These are phyloP conservation scores for Rallus crepitans DNA, from an alignment of 2,797 vertebrate species.

Conservation along the genomic window DNA sequence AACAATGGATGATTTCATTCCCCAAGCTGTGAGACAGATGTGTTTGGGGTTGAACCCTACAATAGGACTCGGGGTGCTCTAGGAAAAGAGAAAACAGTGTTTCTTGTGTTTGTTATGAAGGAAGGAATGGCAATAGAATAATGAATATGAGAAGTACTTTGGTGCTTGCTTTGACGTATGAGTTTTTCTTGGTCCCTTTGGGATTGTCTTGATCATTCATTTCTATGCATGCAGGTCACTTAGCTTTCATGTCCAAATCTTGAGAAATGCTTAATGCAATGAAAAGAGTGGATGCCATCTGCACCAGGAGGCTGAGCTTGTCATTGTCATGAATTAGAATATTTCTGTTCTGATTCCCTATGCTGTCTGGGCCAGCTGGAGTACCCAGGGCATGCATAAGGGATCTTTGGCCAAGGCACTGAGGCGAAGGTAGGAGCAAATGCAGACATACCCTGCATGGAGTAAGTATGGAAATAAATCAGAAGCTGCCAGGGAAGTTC, in stretches of 20 bases:
- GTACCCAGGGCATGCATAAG: rapidly evolving
- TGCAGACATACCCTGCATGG: neutral
- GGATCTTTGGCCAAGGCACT: neutral
- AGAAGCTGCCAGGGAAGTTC: neutral
- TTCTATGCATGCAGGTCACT: neutral
- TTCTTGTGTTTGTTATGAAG: neutral
- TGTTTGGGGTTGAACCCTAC: neutral
- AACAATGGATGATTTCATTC: neutral
- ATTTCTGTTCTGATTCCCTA: neutral
- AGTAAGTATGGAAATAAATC: neutral
- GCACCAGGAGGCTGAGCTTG: neutral
- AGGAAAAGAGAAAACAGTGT: neutral
- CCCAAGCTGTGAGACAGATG: neutral
- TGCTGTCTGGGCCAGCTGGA: neutral
- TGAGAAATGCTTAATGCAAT: neutral
- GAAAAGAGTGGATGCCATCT: neutral
- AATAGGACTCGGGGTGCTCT: neutral
- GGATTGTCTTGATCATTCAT: neutral
- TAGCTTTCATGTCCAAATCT: neutral
- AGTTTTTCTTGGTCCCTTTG: neutral
- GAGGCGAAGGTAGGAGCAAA: neutral
- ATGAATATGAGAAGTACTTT: neutral
- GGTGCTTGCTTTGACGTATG: neutral
- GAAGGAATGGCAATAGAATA: neutral
- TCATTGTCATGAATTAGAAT: neutral